Conservation (phyloP, 1,140 invertebrate genomes). For the Hyposmocoma kahamanoa region DNA sequence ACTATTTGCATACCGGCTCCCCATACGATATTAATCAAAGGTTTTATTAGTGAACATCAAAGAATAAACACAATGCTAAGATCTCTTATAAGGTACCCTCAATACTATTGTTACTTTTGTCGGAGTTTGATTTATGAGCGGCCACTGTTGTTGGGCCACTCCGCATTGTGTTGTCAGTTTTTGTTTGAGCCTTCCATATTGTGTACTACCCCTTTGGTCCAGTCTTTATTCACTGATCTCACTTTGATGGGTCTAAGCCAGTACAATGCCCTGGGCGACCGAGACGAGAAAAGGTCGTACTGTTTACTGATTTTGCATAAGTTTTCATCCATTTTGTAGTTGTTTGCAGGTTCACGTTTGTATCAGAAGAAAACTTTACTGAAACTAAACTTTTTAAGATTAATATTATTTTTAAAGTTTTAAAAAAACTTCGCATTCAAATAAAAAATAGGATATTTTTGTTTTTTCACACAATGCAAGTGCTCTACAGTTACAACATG, state of each 20-base stretch:
- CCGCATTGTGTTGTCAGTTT: conserved; percentile 68
- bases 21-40: conserved; percentile 73
- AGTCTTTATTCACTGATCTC: conserved; percentile 66
- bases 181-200: conserved; percentile 68
- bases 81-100: conserved; percentile 73
- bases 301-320: too few species aligned
- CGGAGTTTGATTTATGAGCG: conserved; percentile 70
- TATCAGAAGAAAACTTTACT: too few species aligned
- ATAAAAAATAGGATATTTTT: too few species aligned
- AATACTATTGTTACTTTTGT: conserved; percentile 72
- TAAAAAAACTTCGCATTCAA: too few species aligned
- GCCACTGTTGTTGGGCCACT: conserved; percentile 70
- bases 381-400: too few species aligned
- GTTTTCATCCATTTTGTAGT: too few species aligned
- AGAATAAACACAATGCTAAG: conserved; percentile 70
- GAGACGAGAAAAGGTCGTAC: conserved; percentile 10
- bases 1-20: conserved; percentile 72
- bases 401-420: too few species aligned
- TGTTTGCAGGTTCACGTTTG: too few species aligned
- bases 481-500: background rate
- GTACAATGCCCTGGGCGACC: conserved; percentile 53
- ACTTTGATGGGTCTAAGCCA: conserved; percentile 58
- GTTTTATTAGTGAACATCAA: conserved; percentile 74
- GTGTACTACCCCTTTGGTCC: conserved; percentile 60
- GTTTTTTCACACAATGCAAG: conserved; percentile 13